A percentile compares a stretch with the other conserved stretches of the same genome.
Conservation (phyloP, 2,888 invertebrate genomes). For the Caenorhabditis becei region DNA sequence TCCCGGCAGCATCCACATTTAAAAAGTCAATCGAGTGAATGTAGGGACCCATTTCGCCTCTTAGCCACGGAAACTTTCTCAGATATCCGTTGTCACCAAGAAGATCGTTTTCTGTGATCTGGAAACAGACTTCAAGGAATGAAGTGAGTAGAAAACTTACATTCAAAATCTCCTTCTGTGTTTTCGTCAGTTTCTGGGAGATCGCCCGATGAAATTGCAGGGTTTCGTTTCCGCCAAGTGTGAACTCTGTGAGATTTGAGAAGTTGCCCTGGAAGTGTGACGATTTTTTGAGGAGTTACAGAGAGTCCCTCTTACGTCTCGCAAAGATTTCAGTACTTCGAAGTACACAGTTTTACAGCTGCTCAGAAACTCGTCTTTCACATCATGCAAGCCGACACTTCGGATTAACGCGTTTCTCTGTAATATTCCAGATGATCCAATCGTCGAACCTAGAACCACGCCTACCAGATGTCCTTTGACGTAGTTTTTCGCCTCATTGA, state of each 20-base stretch:
- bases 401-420: conserved; percentile 49
- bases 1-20: conserved; percentile 40
- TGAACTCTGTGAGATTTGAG: conserved; percentile 24
- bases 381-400: conserved; percentile 33
- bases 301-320: conserved; percentile 37
- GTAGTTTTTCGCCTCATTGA: not conserved
- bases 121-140: conserved; percentile 6
- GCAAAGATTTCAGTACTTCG: conserved; percentile 40
- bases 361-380: conserved; percentile 32
- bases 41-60: conserved; percentile 30
- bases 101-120: conserved; percentile 46
- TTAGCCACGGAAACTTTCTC: conserved; percentile 20
- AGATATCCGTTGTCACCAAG: conserved; percentile 51
- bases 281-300: conserved; percentile 15
- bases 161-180: conserved; percentile 45
- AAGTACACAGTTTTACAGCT: conserved; percentile 17
- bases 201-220: conserved; percentile 51
- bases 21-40: conserved; percentile 34
- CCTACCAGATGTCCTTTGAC: not conserved
- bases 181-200: conserved; percentile 20
- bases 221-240: conserved; percentile 45
- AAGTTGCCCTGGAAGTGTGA: no score
- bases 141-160: conserved; percentile 9
- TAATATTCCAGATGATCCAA: not conserved
- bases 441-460: not conserved